Percentiles rank a stretch among this genome's conserved stretches.
These are phyloP conservation scores for Pachycephala philippinensis DNA, from an alignment of 2,113 vertebrate genomes.

Conservation along the genomic window DNA sequence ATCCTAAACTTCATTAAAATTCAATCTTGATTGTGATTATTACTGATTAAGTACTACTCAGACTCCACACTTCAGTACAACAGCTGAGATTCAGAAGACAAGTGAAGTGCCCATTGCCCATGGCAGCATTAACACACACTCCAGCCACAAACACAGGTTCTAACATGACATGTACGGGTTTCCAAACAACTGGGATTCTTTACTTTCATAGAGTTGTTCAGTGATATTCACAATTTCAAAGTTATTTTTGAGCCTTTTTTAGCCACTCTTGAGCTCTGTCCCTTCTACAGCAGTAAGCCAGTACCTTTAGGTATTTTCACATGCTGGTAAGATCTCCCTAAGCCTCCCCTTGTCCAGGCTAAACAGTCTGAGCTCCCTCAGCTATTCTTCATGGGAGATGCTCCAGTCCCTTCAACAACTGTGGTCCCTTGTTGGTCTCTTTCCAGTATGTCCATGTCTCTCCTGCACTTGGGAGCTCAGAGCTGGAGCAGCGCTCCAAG, in stretches of 20 bases:
- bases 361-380: neutral
- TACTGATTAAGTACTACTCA: conserved; percentile 1
- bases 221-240: neutral
- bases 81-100: neutral
- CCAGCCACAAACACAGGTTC: neutral
- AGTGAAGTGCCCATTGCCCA: neutral
- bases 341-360: neutral
- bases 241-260: neutral
- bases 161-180: neutral
- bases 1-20: neutral
- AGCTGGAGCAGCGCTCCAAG: neutral
- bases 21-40: conserved; percentile 15
- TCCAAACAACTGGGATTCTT: neutral
- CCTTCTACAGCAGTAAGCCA: neutral
- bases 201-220: neutral
- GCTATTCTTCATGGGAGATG: neutral
- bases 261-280: neutral
- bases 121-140: neutral
- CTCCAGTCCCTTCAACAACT: neutral
- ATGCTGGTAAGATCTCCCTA: neutral
- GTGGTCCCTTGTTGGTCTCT: neutral
- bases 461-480: neutral
- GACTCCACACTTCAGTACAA: neutral
- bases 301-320: neutral
- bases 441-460: neutral